A percentile compares a stretch with the other conserved stretches of the same genome.
Conservation (phyloP, 2,888 invertebrate species). For the Cyclophora albipunctata region DNA sequence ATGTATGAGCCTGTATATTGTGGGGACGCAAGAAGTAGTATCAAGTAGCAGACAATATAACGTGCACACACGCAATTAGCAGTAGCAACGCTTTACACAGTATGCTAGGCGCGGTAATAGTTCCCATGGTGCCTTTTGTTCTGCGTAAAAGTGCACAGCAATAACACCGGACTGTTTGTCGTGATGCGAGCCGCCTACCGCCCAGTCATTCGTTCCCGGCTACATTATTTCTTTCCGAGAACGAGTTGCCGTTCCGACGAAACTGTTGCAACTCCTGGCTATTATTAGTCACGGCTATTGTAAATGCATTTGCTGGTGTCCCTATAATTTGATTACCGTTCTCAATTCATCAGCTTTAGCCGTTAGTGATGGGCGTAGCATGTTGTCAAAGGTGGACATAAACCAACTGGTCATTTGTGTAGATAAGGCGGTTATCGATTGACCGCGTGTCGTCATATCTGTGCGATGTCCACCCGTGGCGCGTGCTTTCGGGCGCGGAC, state of each 20-base stretch:
- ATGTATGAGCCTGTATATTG: no score
- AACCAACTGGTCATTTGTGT: constrained; percentile 21
- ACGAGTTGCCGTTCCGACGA: constrained; percentile 31
- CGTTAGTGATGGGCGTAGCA: constrained; percentile 4
- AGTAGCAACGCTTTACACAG: constrained; percentile 13
- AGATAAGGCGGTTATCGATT: constrained; percentile 23
- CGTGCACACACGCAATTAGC: constrained; percentile 13
- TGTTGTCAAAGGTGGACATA: constrained; percentile 20
- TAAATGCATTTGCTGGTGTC: constrained; percentile 22
- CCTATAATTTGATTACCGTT: neutral
- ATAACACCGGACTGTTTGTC: constrained; percentile 31
- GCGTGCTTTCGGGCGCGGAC: constrained; percentile 7
- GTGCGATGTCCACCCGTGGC: constrained; percentile 12
- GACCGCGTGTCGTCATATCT: constrained; percentile 25
- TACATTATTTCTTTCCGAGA: constrained; percentile 46
- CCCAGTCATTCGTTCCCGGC: constrained; percentile 24
- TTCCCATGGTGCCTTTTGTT: constrained; percentile 42
- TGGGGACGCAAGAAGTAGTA: no score
- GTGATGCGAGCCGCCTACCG: constrained; percentile 38
- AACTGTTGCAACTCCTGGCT: constrained; percentile 32
- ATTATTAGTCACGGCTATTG: constrained; percentile 29
- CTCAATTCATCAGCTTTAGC: neutral
- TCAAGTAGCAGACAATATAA: constrained; percentile 6
- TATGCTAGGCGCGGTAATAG: constrained; percentile 26
- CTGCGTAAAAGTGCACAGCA: constrained; percentile 31